Evolutionary conservation across 2,113 vertebrate species (phyloP).

Genomic region (Alosa alosa): DNA sequence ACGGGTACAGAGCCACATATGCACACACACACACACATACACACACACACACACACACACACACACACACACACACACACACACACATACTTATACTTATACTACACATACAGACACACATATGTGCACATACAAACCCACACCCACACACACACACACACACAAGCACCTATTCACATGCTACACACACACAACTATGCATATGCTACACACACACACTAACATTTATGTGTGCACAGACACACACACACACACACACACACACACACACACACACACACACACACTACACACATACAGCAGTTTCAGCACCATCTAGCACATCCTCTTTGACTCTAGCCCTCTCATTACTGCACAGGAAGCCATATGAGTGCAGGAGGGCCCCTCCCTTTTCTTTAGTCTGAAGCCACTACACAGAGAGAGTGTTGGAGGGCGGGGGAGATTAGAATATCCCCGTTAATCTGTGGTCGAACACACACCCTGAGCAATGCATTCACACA

Average conservation of each 20-base stretch:
- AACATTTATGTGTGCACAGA: too few relatives aligned
- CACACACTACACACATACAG: too few relatives aligned
- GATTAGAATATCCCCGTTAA: background rate
- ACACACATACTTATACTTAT: background rate
- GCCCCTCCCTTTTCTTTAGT: background rate
- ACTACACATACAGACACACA: too few relatives aligned
- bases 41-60: slow-evolving; percentile 4
- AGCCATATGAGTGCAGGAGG: background rate
- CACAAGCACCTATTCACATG: background rate
- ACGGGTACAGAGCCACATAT: slow-evolving; percentile 28
- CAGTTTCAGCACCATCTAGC: too few relatives aligned
- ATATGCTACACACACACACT: background rate
- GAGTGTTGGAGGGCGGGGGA: background rate
- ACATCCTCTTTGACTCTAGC: too few relatives aligned
- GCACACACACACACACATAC: slow-evolving; percentile 9
- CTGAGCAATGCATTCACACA: background rate
- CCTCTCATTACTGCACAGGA: background rate
- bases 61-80: background rate
- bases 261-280: too few relatives aligned
- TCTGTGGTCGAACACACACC: too few relatives aligned
- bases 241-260: too few relatives aligned
- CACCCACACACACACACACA: background rate
- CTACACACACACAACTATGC: background rate
- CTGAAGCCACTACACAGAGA: background rate
- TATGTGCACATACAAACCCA: too few relatives aligned